A percentile compares a stretch with the other conserved stretches of the same genome.
Conservation (phyloP, 2,113 vertebrate species). For the Coptodon rendalli region DNA sequence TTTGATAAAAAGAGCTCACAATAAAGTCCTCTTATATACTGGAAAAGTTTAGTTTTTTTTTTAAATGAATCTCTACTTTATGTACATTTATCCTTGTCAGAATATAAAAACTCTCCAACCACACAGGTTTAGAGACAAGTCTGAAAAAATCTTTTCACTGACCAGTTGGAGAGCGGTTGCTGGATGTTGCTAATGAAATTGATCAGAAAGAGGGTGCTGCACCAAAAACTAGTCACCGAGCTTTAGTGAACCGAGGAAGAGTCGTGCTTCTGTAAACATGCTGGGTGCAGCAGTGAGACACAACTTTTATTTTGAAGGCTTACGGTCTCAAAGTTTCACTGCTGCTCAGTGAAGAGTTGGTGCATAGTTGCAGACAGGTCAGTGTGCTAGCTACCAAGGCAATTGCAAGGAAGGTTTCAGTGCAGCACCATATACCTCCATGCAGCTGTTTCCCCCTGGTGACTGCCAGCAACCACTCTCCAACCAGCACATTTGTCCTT, state of each 20-base stretch:
- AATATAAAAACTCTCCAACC: neutral
- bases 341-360: neutral
- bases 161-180: neutral
- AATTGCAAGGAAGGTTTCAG: neutral
- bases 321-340: fast-evolving
- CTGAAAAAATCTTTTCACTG: neutral
- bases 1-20: neutral
- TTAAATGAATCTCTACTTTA: neutral
- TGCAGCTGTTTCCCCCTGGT: neutral
- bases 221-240: neutral
- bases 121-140: neutral
- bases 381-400: neutral
- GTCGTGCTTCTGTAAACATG: neutral
- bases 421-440: neutral
- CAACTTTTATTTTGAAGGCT: neutral
- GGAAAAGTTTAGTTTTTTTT: neutral
- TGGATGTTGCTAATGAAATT: neutral
- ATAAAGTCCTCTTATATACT: neutral
- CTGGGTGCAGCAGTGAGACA: neutral
- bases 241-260: neutral
- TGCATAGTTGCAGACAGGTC: neutral
- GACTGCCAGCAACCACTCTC: neutral
- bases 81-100: fast-evolving
- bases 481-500: neutral
- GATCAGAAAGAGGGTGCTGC: neutral